Conservation (phyloP, 1,140 invertebrate species). For the Scaptomyza graminum region DNA sequence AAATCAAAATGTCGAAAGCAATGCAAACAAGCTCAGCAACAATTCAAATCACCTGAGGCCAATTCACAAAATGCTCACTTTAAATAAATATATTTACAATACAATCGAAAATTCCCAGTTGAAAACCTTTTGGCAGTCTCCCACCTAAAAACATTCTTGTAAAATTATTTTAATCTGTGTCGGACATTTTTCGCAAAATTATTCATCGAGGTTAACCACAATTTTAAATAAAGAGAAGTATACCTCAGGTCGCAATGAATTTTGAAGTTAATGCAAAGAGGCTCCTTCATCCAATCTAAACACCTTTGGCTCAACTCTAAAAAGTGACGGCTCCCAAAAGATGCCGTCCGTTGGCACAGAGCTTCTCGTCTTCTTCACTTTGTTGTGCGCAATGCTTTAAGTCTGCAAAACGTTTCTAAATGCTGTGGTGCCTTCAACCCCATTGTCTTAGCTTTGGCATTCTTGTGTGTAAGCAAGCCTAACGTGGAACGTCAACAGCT, state of each 20-base stretch:
- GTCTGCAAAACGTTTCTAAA: slow-evolving; percentile 62
- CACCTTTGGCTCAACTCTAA: slow-evolving; percentile 25
- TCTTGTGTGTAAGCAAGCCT: not conserved
- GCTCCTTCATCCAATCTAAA: slow-evolving; percentile 9
- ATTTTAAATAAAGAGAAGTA: slow-evolving; percentile 65
- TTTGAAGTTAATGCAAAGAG: slow-evolving; percentile 77
- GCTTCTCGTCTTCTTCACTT: not conserved
- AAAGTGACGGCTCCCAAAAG: slow-evolving; percentile 70
- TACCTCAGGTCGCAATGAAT: slow-evolving; percentile 75
- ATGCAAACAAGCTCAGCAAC: slow-evolving; percentile 42
- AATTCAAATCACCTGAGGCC: slow-evolving; percentile 69
- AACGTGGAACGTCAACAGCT: slow-evolving; percentile 24
- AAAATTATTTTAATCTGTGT: slow-evolving; percentile 79
- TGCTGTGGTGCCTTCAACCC: slow-evolving; percentile 43
- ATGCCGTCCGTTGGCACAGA: slow-evolving; percentile 40
- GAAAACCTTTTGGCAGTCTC: slow-evolving; percentile 67
- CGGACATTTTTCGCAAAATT: slow-evolving; percentile 74
- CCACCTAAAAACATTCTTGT: slow-evolving; percentile 38
- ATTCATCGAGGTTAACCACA: slow-evolving; percentile 49
- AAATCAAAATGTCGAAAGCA: slow-evolving; percentile 35
- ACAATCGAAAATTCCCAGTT: slow-evolving; percentile 58
- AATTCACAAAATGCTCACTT: slow-evolving; percentile 70
- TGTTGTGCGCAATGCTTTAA: slow-evolving; percentile 69
- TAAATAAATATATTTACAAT: slow-evolving; percentile 65
- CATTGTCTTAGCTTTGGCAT: slow-evolving; percentile 57